Evolutionary conservation across 2,888 invertebrate genomes (phyloP), one percentile per base, ranked within the genome.

Genomic region (Physocephala rufipes): DNA sequence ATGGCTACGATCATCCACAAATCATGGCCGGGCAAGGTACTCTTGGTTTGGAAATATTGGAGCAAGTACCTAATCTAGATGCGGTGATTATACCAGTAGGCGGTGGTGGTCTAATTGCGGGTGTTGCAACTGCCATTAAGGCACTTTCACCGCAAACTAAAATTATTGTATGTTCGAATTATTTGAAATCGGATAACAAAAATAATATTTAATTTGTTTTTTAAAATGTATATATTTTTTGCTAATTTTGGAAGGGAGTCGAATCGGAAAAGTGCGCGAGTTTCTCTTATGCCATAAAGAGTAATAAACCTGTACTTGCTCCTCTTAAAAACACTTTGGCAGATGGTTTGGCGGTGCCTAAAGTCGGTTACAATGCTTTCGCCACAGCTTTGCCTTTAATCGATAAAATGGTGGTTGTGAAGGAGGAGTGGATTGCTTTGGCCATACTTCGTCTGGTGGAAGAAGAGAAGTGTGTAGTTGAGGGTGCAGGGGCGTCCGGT

Each of bases 11-110:
- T 85, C 96, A 97, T 85, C 97, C 97, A 0, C 92, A 96, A 83
- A 95, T 97, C 74, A 92, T 97, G 89, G 95, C 97, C 0, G 97
- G 97, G 0, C 97, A 97, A 85, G 97, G 97, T 13, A 97, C 97
- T 0, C 90, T 96, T 81, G 97, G 96, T 0, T 87, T 98, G 78
- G 97, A 97, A 87, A 96, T 97, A 72, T 85, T 95, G 28, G 96
- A 97, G 80, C 95, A 97, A 85, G 94, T 97, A 1, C 90, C 92
- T 0, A 90, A 94, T 71, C 90, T 96, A 16, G 96, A 97, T 85
- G 96, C 96, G 0, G 91, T 97, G 36, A 88, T 98, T 24, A 91
- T 98, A 19, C 97, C 97, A 0, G 94, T 96, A 0, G 97, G 97
- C 0, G 86, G 86, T 4, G 97, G 97, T n/a, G 97, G 97, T 0